Percentiles rank a stretch among this genome's conserved stretches.
These are phyloP conservation scores for Hydrozoanthus tunicans DNA, from an alignment of 64 coral and sea anemone genomes.

Conservation along the genomic window DNA sequence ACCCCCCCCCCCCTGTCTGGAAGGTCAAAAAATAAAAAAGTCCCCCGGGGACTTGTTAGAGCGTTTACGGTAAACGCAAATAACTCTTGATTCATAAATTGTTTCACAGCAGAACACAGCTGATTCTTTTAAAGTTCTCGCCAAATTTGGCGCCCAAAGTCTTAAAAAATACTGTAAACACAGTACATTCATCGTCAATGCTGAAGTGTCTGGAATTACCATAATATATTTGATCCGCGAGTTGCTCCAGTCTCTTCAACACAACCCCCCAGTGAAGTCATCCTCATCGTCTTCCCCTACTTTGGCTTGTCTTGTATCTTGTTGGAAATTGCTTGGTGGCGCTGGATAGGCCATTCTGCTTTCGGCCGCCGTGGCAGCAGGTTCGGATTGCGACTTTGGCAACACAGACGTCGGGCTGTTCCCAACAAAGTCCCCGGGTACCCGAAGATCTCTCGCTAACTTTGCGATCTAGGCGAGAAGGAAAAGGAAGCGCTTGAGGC, in stretches of 20 bases:
- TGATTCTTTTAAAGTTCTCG: too few relatives aligned
- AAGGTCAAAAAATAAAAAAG: too few relatives aligned
- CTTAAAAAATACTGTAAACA: too few relatives aligned
- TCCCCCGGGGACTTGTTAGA: too few relatives aligned
- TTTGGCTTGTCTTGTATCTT: slow-evolving; percentile 6
- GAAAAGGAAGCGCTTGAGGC: background rate
- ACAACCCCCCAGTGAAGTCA: slow-evolving; percentile 19
- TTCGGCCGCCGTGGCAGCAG: background rate
- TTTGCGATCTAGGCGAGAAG: slow-evolving; percentile 5
- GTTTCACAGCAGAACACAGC: too few relatives aligned
- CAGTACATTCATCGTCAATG: too few relatives aligned
- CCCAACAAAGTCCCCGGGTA: slow-evolving; percentile 34
- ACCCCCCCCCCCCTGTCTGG: too few relatives aligned
- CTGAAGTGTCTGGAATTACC: too few relatives aligned
- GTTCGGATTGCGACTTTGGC: background rate
- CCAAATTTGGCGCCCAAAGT: too few relatives aligned
- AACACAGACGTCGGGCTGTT: slow-evolving; percentile 14
- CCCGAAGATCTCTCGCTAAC: slow-evolving; percentile 37
- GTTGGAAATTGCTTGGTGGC: background rate
- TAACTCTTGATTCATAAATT: too few relatives aligned
- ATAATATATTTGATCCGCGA: background rate
- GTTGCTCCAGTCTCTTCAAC: background rate
- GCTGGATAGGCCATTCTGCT: background rate
- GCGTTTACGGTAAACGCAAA: too few relatives aligned
- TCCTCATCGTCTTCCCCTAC: background rate